These are phyloP conservation scores for Chaetodon trifasciatus DNA, from an alignment of 2,797 vertebrate genomes.

Conservation along the genomic window DNA sequence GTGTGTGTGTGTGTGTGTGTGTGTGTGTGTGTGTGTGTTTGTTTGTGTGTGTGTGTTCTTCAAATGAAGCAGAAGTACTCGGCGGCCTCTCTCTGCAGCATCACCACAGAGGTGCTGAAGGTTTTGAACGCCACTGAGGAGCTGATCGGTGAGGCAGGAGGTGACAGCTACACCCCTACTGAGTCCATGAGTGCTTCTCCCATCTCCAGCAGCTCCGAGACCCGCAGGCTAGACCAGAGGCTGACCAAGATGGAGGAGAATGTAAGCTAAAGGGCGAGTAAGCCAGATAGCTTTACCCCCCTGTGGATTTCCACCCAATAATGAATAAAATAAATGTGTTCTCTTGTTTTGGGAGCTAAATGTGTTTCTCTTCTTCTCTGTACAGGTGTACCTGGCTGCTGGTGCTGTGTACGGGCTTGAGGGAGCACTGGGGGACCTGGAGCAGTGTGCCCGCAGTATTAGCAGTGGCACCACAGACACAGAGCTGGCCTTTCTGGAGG, in stretches of 20 bases:
- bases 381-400: conserved; percentile 95
- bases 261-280: conserved; percentile 81
- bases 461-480: conserved; percentile 90
- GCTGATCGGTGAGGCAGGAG: conserved; percentile 91
- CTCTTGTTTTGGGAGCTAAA: background rate
- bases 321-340: too few species aligned
- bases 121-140: conserved; percentile 98
- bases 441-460: conserved; percentile 92
- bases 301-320: too few species aligned
- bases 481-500: conserved; percentile 93
- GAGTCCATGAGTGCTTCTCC: conserved; percentile 80
- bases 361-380: background rate
- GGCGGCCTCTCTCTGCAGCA: conserved; percentile 97
- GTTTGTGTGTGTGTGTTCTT: conserved; percentile 36
- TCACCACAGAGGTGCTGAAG: conserved; percentile 98
- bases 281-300: background rate
- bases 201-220: conserved; percentile 87
- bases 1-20: conserved; percentile 29
- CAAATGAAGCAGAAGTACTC: conserved; percentile 93
- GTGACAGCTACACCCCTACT: conserved; percentile 81
- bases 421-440: conserved; percentile 91
- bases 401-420: conserved; percentile 95
- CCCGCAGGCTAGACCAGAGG: conserved; percentile 90
- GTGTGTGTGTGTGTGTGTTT: conserved; percentile 33
- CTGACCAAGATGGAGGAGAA: conserved; percentile 97